These are phyloP conservation scores for Rana temporaria DNA, from an alignment of 2,113 vertebrate genomes.

Conservation along the genomic window DNA sequence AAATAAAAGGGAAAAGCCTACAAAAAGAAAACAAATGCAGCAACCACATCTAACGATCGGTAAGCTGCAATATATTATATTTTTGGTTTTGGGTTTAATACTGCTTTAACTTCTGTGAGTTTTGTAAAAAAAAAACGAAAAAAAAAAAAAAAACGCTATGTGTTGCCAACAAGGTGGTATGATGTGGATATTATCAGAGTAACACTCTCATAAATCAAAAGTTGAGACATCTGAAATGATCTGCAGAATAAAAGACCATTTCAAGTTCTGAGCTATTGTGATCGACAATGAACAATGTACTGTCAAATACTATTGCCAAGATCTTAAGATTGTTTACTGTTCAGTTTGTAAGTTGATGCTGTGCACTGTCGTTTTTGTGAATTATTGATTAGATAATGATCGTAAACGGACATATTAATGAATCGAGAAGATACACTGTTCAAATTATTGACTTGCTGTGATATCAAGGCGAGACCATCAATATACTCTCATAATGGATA, in stretches of 20 bases:
- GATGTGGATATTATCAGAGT: no score
- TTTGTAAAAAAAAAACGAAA: no score
- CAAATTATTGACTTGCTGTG: neutral
- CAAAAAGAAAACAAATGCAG: no score
- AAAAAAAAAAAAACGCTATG: no score
- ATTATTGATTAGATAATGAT: constrained; percentile 72
- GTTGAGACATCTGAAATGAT: no score
- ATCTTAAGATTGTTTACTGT: constrained; percentile 64
- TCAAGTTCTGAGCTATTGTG: constrained; percentile 16
- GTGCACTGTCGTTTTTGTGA: constrained; percentile 62
- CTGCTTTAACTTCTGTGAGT: no score
- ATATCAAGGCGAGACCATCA: constrained; percentile 26
- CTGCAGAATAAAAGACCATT: neutral
- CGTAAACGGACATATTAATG: constrained; percentile 56
- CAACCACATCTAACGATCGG: no score
- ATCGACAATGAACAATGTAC: constrained; percentile 48
- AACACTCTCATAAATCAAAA: no score
- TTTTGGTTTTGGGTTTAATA: no score
- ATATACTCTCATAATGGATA: neutral
- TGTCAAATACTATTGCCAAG: constrained; percentile 61
- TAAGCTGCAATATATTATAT: no score
- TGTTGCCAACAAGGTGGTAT: no score
- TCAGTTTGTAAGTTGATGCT: constrained; percentile 64
- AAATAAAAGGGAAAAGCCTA: no score
- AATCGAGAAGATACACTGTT: constrained; percentile 35